A percentile compares a stretch with the other conserved stretches of the same genome.
Conservation (phyloP, 2,888 invertebrate species). For the Dendrolimus houi region DNA sequence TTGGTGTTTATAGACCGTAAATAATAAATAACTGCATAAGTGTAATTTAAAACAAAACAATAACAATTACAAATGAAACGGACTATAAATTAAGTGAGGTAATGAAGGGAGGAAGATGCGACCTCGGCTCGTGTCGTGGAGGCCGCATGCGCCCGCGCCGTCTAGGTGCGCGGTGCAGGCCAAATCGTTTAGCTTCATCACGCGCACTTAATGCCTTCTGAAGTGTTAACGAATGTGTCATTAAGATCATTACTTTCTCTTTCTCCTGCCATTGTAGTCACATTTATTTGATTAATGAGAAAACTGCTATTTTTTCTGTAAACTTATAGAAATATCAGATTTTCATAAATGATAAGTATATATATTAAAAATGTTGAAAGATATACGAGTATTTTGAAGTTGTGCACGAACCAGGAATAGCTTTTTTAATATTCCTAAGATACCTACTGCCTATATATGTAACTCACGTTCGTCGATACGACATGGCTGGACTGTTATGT, state of each 20-base stretch:
- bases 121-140: constrained; percentile 42
- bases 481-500: constrained; percentile 26
- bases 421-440: too few relatives aligned
- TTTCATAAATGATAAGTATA: too few relatives aligned
- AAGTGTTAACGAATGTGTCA: constrained; percentile 22
- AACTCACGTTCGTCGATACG: constrained; percentile 8
- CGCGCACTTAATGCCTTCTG: constrained; percentile 28
- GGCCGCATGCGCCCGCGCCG: constrained; percentile 27
- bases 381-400: too few relatives aligned
- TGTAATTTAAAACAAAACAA: background rate
- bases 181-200: constrained; percentile 32
- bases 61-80: constrained; percentile 15
- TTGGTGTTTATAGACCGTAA: background rate
- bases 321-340: background rate
- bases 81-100: constrained; percentile 34
- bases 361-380: too few relatives aligned
- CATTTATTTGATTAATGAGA: background rate
- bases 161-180: constrained; percentile 11
- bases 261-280: constrained; percentile 13
- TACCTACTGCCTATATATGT: too few relatives aligned
- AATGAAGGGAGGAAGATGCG: constrained; percentile 48
- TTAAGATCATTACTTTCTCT: constrained; percentile 15
- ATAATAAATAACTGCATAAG: background rate
- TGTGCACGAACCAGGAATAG: too few relatives aligned
- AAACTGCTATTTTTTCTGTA: constrained; percentile 2